A percentile compares a stretch with the other conserved stretches of the same genome.
These are phyloP conservation scores for Nasonia vitripennis DNA, from an alignment of 1,140 invertebrate species.

Conservation along the genomic window DNA sequence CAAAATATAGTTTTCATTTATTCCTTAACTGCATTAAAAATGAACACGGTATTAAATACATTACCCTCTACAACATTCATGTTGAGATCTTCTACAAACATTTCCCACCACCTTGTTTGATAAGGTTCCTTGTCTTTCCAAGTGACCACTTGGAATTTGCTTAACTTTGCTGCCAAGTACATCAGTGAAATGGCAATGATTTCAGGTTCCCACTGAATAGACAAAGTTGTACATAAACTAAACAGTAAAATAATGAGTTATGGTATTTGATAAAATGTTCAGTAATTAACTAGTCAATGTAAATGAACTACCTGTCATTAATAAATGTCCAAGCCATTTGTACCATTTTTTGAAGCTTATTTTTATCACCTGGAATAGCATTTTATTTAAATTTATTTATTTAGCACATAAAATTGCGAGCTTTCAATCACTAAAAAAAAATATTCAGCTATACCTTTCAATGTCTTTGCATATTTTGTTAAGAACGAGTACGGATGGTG, in stretches of 20 bases:
- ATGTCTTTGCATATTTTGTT: conserved; percentile 95
- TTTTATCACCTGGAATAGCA: conserved; percentile 82
- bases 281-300: too few relatives aligned
- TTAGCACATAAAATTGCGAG: not conserved
- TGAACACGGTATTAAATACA: conserved; percentile 7
- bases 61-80: conserved; percentile 51
- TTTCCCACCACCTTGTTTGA: conserved; percentile 51
- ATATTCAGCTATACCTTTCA: conserved; percentile 81
- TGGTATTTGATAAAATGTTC: not conserved
- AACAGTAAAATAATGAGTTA: not conserved
- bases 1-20: conserved; percentile 8
- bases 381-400: conserved; percentile 25
- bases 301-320: conserved; percentile 49
- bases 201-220: conserved; percentile 36
- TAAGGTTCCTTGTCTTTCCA: not conserved
- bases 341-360: conserved; percentile 95
- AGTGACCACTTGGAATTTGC: conserved; percentile 2
- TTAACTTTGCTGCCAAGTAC: conserved; percentile 19
- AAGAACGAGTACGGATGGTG: conserved; percentile 97
- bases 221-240: conserved; percentile 24
- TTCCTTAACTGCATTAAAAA: conserved; percentile 4
- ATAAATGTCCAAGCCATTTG: conserved; percentile 84
- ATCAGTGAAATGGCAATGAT: conserved; percentile 29
- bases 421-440: not conserved
- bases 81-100: conserved; percentile 50